Evolutionary conservation across 2,888 invertebrate species (phyloP), one percentile per base, ranked within the genome.

Genomic region (Noctua janthe): DNA sequence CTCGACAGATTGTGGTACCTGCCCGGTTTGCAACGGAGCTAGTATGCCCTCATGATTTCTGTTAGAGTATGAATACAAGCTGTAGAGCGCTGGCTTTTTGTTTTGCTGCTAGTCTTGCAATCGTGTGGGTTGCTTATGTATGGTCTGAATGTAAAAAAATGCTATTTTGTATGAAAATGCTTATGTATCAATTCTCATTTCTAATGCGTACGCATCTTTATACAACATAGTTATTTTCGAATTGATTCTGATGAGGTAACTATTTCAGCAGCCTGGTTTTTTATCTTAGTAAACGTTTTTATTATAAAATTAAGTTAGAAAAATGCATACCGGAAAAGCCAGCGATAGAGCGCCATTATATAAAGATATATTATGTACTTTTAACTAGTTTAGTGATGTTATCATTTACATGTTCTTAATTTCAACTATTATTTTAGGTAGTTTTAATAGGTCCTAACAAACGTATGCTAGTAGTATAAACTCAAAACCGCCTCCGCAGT

Each of bases 1-100:
- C 7, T 80, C 88, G 29, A 64, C 79, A 74, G 84, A 87, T n/a
- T 92, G 92, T 87, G 88, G 83, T 80, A 88, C 84, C 78, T 92
- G 92, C 86, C 87, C 89, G 23, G 74, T 88, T 87, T 92, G 92
- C 87, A 78, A 71, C 74, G 82, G 88, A 71, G 70, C 82, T 79
- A 91, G 90, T 91, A 91, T 82, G 85, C 75, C 72, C 71, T 73
- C 64, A 62, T 81, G 78, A 23, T 84, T 78, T 51, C 35, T 71
- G 73, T 67, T 74, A 79, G 74, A 85, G 87, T 82, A 80, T 76
- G 76, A 78, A 80, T 76, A 71, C 43, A 43, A 72, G 75, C 80
- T 88, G 70, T 88, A 88, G 84, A 85, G 72, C 85, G 75, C 76
- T 78, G 73, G 71, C 73, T 85, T 87, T 86, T 83, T 56, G 47